These are phyloP conservation scores for Castor canadensis DNA, from an alignment of 2,113 vertebrate species.

Conservation along the genomic window DNA sequence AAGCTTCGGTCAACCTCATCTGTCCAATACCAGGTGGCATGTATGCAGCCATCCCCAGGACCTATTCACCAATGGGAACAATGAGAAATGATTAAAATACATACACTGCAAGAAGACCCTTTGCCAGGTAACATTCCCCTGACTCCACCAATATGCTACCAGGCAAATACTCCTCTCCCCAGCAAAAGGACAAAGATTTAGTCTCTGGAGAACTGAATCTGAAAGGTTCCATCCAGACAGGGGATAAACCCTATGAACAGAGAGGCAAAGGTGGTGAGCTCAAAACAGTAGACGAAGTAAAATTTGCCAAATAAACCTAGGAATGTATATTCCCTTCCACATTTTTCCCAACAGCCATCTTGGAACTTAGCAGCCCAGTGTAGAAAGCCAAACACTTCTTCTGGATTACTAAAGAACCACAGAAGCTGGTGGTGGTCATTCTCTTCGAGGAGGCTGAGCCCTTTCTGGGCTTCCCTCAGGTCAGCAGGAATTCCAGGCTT, in stretches of 20 bases:
- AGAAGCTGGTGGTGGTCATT: neutral
- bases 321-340: neutral
- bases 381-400: constrained; percentile 9
- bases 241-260: neutral
- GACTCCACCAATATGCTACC: neutral
- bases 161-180: neutral
- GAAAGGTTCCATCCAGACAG: neutral
- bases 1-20: neutral
- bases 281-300: constrained; percentile 21
- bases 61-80: neutral
- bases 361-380: neutral
- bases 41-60: neutral
- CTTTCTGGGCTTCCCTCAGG: neutral
- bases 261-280: neutral
- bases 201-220: neutral
- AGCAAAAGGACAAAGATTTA: constrained; percentile 4
- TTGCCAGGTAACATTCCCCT: neutral
- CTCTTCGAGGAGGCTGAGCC: neutral
- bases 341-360: neutral
- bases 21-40: neutral
- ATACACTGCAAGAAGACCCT: neutral
- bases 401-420: neutral
- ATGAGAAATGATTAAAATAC: neutral
- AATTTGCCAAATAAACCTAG: neutral
- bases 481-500: neutral